These are phyloP conservation scores for Hirtodrosophila confusa DNA, from an alignment of 2,888 invertebrate genomes.

Conservation along the genomic window DNA sequence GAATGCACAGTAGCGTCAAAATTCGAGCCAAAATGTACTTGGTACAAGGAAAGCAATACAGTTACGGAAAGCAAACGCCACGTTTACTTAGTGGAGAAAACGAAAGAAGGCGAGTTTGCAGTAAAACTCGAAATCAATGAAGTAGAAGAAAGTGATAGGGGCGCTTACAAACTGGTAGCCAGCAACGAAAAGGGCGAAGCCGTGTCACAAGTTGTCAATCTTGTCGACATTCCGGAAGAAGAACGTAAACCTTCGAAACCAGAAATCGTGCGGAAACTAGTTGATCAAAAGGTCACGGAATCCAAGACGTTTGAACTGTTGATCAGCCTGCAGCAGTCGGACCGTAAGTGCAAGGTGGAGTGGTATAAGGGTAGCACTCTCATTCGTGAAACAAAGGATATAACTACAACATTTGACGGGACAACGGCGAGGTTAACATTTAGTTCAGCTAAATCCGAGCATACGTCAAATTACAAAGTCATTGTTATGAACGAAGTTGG, in stretches of 20 bases:
- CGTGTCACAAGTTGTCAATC: constrained; percentile 93
- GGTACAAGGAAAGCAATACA: constrained; percentile 94
- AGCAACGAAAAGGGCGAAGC: constrained; percentile 97
- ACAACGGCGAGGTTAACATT: constrained; percentile 92
- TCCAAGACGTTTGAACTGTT: constrained; percentile 92
- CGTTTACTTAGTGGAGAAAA: constrained; percentile 81
- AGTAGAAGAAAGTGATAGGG: constrained; percentile 92
- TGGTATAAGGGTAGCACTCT: constrained; percentile 94
- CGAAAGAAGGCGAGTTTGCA: constrained; percentile 92
- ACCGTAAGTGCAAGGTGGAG: constrained; percentile 91
- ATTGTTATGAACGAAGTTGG: constrained; percentile 96
- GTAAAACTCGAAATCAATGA: constrained; percentile 95
- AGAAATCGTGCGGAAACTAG: constrained; percentile 90
- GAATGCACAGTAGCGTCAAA: constrained; percentile 97
- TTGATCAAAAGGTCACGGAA: constrained; percentile 89
- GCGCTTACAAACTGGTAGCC: constrained; percentile 94
- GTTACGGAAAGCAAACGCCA: constrained; percentile 87
- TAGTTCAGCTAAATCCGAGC: constrained; percentile 90
- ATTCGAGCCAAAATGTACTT: constrained; percentile 96
- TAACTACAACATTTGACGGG: constrained; percentile 93
- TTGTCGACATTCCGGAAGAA: constrained; percentile 91
- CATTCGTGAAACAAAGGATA: constrained; percentile 90
- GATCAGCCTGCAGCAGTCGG: constrained; percentile 89
- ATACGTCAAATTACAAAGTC: constrained; percentile 92
- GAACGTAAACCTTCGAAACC: constrained; percentile 92